phyloP scores from a whole-genome alignment of 1,140 invertebrate genomes.

The Drosophila micromelanica region DNA sequence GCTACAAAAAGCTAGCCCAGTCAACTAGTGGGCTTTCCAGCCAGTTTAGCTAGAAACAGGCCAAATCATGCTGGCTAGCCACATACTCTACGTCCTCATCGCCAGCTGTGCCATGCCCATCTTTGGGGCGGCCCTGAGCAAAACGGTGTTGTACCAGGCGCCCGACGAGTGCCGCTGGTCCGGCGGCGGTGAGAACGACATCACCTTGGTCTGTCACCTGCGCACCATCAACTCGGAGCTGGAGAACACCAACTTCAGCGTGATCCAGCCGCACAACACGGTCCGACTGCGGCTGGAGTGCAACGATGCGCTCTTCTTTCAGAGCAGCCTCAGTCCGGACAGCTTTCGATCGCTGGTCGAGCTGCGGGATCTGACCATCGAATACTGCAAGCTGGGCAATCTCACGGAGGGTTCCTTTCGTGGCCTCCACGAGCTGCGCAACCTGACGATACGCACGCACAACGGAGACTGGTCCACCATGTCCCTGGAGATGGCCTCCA shows the following conservation, averaged over 20 bases:
- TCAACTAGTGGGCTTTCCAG: slow-evolving; percentile 15
- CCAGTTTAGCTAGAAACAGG: slow-evolving; percentile 29
- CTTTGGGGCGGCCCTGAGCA: slow-evolving; percentile 88
- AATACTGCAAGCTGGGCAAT: slow-evolving; percentile 95
- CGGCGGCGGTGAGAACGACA: slow-evolving; percentile 88
- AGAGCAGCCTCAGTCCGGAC: slow-evolving; percentile 93
- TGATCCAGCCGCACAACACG: slow-evolving; percentile 94
- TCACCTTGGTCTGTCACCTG: slow-evolving; percentile 91
- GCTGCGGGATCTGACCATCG: slow-evolving; percentile 92
- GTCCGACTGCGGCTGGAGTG: slow-evolving; percentile 92
- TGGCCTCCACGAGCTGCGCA: slow-evolving; percentile 91
- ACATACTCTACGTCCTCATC: slow-evolving; percentile 83
- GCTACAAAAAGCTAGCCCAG: slow-evolving; percentile 32
- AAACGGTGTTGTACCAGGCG: slow-evolving; percentile 90
- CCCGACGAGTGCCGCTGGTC: slow-evolving; percentile 94
- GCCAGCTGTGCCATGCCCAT: slow-evolving; percentile 89
- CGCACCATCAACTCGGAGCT: slow-evolving; percentile 94
- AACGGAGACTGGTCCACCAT: slow-evolving; percentile 95
- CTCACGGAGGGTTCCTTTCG: slow-evolving; percentile 93
- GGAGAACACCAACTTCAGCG: slow-evolving; percentile 95
- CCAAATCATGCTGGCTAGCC: slow-evolving; percentile 69
- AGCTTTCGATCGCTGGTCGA: slow-evolving; percentile 93
- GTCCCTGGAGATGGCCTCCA: slow-evolving; percentile 90
- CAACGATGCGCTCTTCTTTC: slow-evolving; percentile 93
- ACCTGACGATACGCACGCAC: slow-evolving; percentile 93